Evolutionary conservation across 2,888 invertebrate genomes (phyloP), one percentile per base, ranked within the genome.

Genomic region (Drosophila prostipennis): DNA sequence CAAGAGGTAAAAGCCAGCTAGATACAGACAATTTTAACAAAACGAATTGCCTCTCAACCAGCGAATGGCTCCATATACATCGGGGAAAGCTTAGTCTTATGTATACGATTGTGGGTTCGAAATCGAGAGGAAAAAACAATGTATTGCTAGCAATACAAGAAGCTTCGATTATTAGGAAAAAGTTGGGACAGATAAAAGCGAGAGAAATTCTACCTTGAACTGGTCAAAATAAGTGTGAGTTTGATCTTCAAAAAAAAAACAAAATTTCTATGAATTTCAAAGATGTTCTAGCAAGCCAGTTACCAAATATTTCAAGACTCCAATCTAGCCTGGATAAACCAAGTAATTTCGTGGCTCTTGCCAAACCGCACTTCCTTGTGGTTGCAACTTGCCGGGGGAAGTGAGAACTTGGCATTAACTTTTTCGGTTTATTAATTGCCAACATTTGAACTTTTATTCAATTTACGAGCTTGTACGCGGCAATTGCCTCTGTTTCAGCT

Each of bases 391-490:
- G 26, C 48, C 42, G 26, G 52, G 10, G 40, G 26, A 16, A 42
- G 63, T 40, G 63, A 39, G 61, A 46, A 36, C 57, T 49, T 60
- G 72, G 74, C 68, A 87, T 90, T 89, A 90, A 90, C 88, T 85
- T 87, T 89, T 89, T 84, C 79, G 88, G 87, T 89, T 82, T 90
- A 90, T 90, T 90, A 90, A 90, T 90, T 90, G 90, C 90, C 80
- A 85, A 85, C 90, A 89, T 89, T 90, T 90, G 90, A 90, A 90
- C 90, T 90, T 90, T 89, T 89, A 89, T 90, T 89, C 89, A 90
- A 90, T 90, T 90, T 90, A 90, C 89, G 91, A 89, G 87, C 82
- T 65, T 76, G 71, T 58, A 56, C 63, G 65, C 60, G 67, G 64
- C 52, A 68, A 64, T 64, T 64, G 73, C 71, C 72, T 57, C 45